Evolutionary conservation across 2,888 invertebrate species (phyloP).

Genomic region (Syrphus vitripennis): DNA sequence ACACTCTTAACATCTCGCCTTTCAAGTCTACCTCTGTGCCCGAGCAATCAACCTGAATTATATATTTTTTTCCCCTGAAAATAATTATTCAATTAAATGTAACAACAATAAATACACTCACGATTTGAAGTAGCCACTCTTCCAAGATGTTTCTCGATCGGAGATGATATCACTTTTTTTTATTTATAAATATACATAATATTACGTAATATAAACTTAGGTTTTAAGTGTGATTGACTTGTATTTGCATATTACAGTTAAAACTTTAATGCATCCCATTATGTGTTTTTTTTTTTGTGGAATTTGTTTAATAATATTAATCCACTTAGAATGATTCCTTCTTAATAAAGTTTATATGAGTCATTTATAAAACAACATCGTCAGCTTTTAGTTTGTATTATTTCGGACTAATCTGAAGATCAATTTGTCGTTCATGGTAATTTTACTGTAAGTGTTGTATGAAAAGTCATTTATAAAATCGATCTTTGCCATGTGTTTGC

Average conservation of each 20-base stretch:
- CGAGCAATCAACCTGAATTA: background rate
- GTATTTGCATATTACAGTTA: background rate
- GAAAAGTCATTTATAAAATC: too few relatives aligned
- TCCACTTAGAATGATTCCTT: background rate
- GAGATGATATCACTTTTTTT: background rate
- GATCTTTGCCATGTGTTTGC: too few relatives aligned
- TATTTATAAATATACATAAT: background rate
- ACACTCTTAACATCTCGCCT: background rate
- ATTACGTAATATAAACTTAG: background rate
- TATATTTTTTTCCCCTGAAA: background rate
- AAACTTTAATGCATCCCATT: background rate
- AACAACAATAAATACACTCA: background rate
- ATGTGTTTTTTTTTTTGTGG: background rate
- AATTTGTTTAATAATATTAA: background rate
- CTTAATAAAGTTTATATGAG: too few relatives aligned
- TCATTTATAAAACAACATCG: too few relatives aligned
- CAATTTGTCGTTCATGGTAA: too few relatives aligned
- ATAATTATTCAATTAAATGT: background rate
- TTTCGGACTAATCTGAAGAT: too few relatives aligned
- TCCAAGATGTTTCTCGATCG: background rate
- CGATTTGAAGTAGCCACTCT: background rate
- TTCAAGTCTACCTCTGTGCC: background rate
- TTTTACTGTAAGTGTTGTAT: too few relatives aligned
- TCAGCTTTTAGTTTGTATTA: too few relatives aligned
- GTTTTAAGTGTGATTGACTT: background rate